Evolutionary conservation across 1,140 invertebrate species (phyloP), one percentile per base, ranked within the genome.

Genomic region (Latrodectus geometricus): DNA sequence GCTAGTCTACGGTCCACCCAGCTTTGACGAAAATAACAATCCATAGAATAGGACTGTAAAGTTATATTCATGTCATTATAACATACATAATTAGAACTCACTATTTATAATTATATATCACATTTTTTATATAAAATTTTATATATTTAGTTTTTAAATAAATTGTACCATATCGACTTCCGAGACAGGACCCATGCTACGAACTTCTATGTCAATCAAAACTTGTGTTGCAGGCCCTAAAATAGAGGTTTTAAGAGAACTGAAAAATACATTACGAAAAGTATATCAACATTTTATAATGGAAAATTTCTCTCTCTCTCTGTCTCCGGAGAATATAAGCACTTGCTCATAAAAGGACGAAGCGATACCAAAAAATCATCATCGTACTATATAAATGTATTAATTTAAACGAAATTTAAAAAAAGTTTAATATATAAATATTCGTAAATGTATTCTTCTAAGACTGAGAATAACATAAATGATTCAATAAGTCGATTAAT

Each of bases 151-250:
- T 20, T 65, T 66, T 20, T 11, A 21, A 15, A 81, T 61, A 70
- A 84, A 77, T 89, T 91, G 93, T 92, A 95, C 95, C 97, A 98
- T 98, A 89, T 97, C 96, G n/a, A 97, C 92, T 91, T 98, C 97
- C 0, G 96, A 97, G 23, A 98, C 95, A 0, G 97, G 97, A 4
- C 97, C 97, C 96, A 98, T 98, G 89, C 96, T 97, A 88, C 97
- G 93, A 83, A 98, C 97, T 68, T 97, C 91, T 88, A 98, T 97
- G 91, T 98, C 97, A 4, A 96, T 97, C 89, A 96, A 93, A 8
- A 98, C 95, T 21, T 96, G 93, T 0, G 96, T 96, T 0, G 97
- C 96, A 81, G 93, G 93, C 52, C 95, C 96, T 97, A 91, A 56
- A 92, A 91, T 88, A 77, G 75, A 88, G 81, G 72, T 52, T 72